A percentile compares a stretch with the other conserved stretches of the same genome.
These are phyloP conservation scores for Calypte anna DNA, from an alignment of 2,113 vertebrate species.

Conservation along the genomic window DNA sequence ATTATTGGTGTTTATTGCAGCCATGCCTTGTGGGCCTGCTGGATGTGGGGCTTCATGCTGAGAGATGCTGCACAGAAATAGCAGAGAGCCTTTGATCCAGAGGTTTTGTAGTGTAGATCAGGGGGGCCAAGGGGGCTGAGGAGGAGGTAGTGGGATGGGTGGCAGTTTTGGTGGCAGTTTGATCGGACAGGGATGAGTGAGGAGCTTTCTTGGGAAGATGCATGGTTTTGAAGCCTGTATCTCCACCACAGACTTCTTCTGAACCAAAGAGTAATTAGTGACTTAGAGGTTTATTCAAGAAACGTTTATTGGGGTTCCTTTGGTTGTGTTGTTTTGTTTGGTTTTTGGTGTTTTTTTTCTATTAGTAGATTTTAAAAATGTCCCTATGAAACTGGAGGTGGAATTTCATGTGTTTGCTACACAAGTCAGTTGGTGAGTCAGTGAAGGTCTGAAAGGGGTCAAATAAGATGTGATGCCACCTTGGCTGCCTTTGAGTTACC, in stretches of 20 bases:
- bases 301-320: background rate
- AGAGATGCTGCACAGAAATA: background rate
- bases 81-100: background rate
- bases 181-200: background rate
- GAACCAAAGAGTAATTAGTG: background rate
- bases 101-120: background rate
- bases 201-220: background rate
- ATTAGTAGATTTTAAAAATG: background rate
- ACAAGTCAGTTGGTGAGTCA: background rate
- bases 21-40: background rate
- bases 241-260: background rate
- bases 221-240: background rate
- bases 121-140: background rate
- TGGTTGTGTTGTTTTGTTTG: no score
- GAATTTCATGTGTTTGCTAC: background rate
- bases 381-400: background rate
- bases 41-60: background rate
- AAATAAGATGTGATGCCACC: background rate
- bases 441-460: background rate
- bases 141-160: background rate
- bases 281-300: background rate
- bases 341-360: background rate
- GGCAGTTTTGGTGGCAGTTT: background rate
- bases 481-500: background rate
- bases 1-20: background rate